These are phyloP conservation scores for Odocoileus hemionus DNA, from an alignment of 2,113 vertebrate species.

Conservation along the genomic window DNA sequence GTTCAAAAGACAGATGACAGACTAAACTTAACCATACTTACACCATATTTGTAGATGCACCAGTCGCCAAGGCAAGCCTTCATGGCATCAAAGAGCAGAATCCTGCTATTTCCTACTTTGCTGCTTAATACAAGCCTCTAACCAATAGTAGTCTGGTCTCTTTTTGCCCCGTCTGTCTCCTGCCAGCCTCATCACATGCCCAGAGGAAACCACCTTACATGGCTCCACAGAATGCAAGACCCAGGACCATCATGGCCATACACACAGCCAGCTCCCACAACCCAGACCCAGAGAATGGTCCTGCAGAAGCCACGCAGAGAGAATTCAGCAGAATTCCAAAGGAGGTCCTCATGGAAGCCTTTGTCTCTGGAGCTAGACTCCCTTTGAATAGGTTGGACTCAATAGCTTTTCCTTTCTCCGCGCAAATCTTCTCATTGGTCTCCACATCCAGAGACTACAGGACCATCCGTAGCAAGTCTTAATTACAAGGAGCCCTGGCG, in stretches of 20 bases:
- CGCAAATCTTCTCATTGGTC: neutral
- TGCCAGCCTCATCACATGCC: neutral
- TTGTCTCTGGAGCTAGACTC: neutral
- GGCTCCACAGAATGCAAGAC: neutral
- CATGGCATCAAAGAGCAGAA: neutral
- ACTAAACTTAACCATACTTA: neutral
- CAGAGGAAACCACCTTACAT: neutral
- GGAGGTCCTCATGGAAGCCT: neutral
- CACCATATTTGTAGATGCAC: neutral
- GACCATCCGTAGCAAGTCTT: neutral
- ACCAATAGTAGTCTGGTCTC: neutral
- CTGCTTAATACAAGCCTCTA: neutral
- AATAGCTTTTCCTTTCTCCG: neutral
- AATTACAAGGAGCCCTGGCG: neutral
- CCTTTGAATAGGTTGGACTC: neutral
- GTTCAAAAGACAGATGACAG: neutral
- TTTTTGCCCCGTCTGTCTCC: accelerated
- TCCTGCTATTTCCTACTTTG: no score
- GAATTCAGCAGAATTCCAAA: neutral
- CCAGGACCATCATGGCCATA: accelerated
- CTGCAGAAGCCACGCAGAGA: accelerated
- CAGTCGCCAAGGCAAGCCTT: neutral
- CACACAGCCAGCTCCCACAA: neutral
- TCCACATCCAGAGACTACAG: no score
- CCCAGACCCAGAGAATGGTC: neutral